Base-by-base conservation (phyloP, 2,797 vertebrate species). In the Tenualosa ilisha region DNA sequence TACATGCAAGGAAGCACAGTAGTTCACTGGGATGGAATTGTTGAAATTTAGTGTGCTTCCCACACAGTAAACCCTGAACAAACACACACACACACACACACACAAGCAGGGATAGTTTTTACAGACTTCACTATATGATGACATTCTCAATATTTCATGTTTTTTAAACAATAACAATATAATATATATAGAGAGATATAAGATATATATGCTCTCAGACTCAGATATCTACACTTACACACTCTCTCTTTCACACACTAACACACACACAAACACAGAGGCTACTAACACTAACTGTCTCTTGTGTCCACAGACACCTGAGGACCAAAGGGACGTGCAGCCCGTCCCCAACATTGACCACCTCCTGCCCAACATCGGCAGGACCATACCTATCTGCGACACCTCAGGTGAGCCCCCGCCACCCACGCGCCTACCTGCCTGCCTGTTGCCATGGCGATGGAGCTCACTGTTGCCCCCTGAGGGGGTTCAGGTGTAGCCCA, bases 271-370 rank as follows among this genome's bases (percentile, higher is more conserved):
- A 72, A 11, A 17, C 65, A 75, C 13, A 31, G 31, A 31, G 31
- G 1, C 31, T 31, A 31, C 46, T 8, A 49, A 8, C 84, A 79
- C 11, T 49, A 79, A 79, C 72, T 2, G 20, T 11, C 51, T 43
- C 17, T 43, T 91, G 82, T 87, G 43, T 88, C 31, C 51, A 2
- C 88, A 99, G 97, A 96, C 97, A 12, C 97, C 97, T 0, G 96
- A 97, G 90, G 97, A 97, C 81, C 97, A 97, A 90, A 93, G 91
- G 86, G 96, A 97, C 86, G 93, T 95, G 20, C 97, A 96, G 86
- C 95, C 96, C 0, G 94, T 97, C 87, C 98, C 97, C 86, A 99
- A 98, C 94, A 99, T 99, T 0, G 97, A 99, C 92, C 98, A 99
- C 89, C 96, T 99, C 89, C 96, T 99, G 86, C 96, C 96, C 92